These are phyloP conservation scores for Polietes domitor DNA, from an alignment of 2,888 invertebrate genomes.

Conservation along the genomic window DNA sequence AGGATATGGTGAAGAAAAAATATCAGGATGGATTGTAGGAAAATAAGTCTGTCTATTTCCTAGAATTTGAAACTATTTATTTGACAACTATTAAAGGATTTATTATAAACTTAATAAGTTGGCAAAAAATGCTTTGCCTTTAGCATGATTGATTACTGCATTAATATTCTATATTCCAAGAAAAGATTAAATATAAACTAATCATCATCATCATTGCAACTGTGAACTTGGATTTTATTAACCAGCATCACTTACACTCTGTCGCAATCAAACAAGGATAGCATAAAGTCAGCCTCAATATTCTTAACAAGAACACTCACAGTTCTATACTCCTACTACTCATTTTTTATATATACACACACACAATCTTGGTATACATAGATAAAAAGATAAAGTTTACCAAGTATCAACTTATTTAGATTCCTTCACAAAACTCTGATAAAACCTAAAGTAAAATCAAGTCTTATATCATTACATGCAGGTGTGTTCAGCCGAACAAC, in stretches of 20 bases:
- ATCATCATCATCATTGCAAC: too few species aligned
- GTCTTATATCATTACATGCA: slow-evolving; percentile 1
- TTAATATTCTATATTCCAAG: too few species aligned
- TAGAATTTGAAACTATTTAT: too few species aligned
- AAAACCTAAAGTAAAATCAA: not conserved
- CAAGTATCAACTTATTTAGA: too few species aligned
- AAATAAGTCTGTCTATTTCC: too few species aligned
- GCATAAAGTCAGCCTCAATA: slow-evolving; percentile 5
- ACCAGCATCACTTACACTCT: slow-evolving; percentile 8
- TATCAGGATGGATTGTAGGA: not conserved
- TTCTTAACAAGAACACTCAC: not conserved
- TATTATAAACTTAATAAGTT: too few species aligned
- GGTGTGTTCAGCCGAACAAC: not conserved
- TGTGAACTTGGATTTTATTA: slow-evolving; percentile 10
- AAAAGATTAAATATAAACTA: too few species aligned
- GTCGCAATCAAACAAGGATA: not conserved
- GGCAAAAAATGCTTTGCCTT: too few species aligned
- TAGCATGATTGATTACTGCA: too few species aligned
- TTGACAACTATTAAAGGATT: too few species aligned
- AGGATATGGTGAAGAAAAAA: too few species aligned
- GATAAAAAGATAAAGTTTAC: not conserved
- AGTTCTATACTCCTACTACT: not conserved
- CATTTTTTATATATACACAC: not conserved
- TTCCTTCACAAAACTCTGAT: too few species aligned
- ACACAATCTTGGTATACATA: not conserved